Conservation (phyloP, 2,797 vertebrate genomes). For the Poecilia wingei region DNA sequence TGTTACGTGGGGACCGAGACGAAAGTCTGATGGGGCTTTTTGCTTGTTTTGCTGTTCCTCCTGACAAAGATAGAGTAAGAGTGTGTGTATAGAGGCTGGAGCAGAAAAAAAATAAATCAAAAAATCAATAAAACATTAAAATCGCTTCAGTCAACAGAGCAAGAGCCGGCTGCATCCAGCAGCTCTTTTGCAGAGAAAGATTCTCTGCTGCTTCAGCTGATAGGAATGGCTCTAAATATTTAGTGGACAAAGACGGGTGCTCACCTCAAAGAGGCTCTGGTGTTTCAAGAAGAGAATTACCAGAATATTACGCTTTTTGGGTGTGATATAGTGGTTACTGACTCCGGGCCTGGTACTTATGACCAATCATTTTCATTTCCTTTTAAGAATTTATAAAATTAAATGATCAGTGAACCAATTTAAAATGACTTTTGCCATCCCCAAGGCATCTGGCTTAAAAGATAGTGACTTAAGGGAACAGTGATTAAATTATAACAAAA, state of each 20-base stretch:
- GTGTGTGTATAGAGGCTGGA: constrained; percentile 75
- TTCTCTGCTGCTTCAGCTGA: constrained; percentile 53
- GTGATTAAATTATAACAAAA: constrained; percentile 61
- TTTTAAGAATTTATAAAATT: constrained; percentile 64
- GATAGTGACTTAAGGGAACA: constrained; percentile 58
- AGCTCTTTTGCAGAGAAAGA: constrained; percentile 61
- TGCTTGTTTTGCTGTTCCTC: constrained; percentile 59
- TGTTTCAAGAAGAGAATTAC: constrained; percentile 30
- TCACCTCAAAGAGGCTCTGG: constrained; percentile 51
- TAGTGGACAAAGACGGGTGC: constrained; percentile 44
- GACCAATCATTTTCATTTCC: constrained; percentile 59
- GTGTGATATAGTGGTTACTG: constrained; percentile 47
- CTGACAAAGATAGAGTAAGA: constrained; percentile 70
- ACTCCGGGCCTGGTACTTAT: constrained; percentile 54
- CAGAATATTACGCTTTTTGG: constrained; percentile 45
- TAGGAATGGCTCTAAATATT: constrained; percentile 61
- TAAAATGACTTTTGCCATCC: constrained; percentile 44
- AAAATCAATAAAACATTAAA: constrained; percentile 83
- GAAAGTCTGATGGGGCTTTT: constrained; percentile 24
- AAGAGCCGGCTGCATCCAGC: constrained; percentile 81
- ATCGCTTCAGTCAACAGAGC: constrained; percentile 87
- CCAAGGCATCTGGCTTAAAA: constrained; percentile 52
- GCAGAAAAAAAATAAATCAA: constrained; percentile 84
- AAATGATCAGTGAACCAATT: constrained; percentile 70
- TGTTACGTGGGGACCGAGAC: constrained; percentile 33